Percentiles rank a stretch among this genome's conserved stretches.
Conservation (phyloP, 2,888 invertebrate genomes). For the Pandemis cinnamomeana region DNA sequence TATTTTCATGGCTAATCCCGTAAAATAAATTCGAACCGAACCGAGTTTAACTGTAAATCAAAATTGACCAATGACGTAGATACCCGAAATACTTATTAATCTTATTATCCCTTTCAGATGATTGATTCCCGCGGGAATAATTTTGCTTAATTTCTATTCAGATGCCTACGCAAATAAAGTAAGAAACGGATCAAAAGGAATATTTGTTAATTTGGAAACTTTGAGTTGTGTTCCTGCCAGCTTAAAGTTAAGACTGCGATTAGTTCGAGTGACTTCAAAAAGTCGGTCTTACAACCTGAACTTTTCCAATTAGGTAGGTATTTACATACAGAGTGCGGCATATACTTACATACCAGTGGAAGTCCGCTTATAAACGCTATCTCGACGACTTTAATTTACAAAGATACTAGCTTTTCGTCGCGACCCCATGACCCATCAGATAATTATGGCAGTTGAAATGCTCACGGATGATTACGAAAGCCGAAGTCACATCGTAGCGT, state of each 20-base stretch:
- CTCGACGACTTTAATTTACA: neutral
- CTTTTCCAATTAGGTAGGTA: conserved; percentile 34
- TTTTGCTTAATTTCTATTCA: neutral
- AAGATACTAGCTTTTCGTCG: neutral
- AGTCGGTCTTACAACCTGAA: conserved; percentile 12
- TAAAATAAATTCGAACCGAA: neutral
- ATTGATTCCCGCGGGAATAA: neutral
- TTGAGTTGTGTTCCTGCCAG: conserved; percentile 1
- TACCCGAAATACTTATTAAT: neutral
- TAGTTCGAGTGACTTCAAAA: conserved; percentile 22
- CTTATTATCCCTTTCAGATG: neutral
- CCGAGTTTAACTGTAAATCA: neutral
- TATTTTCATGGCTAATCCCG: too few species aligned
- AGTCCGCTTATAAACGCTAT: neutral
- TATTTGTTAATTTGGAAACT: conserved; percentile 1
- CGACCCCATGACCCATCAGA: too few species aligned
- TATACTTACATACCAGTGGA: neutral
- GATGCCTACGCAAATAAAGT: neutral
- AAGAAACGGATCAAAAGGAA: neutral
- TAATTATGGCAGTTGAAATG: too few species aligned
- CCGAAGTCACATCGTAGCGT: too few species aligned
- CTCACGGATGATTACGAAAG: too few species aligned
- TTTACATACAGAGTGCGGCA: conserved; percentile 21
- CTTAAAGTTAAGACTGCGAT: conserved; percentile 13
- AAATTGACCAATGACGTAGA: neutral